These are phyloP conservation scores for Epiblema foenella DNA, from an alignment of 2,888 invertebrate species.

Conservation along the genomic window DNA sequence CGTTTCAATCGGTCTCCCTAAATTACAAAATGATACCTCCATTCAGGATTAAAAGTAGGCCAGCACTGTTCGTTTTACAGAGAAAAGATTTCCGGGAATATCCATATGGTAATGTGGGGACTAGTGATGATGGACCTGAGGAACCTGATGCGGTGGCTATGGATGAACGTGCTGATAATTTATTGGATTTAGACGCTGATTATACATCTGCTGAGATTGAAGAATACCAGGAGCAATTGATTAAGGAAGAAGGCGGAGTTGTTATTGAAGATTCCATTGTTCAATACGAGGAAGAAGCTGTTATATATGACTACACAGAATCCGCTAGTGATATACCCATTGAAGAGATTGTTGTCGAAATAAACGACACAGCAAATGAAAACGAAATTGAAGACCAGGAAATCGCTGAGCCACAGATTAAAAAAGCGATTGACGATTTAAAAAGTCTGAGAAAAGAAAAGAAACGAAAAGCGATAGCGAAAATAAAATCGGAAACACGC, in stretches of 20 bases:
- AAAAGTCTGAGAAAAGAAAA: conserved; percentile 68
- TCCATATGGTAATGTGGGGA: conserved; percentile 60
- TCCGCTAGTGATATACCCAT: conserved; percentile 44
- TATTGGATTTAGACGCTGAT: conserved; percentile 24
- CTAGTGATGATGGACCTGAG: conserved; percentile 43
- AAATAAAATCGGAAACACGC: conserved; percentile 79
- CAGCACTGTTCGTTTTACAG: conserved; percentile 91
- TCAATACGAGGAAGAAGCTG: conserved; percentile 5
- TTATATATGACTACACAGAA: conserved; percentile 41
- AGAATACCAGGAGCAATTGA: conserved; percentile 47
- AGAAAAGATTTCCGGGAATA: conserved; percentile 85
- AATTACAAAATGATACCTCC: conserved; percentile 92
- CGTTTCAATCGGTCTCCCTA: conserved; percentile 92
- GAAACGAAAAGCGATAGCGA: conserved; percentile 75
- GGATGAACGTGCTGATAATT: conserved; percentile 21
- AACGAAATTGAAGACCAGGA: conserved; percentile 50
- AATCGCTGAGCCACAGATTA: conserved; percentile 55
- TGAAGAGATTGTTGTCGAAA: conserved; percentile 37
- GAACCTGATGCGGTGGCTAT: conserved; percentile 8
- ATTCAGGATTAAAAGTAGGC: conserved; percentile 92
- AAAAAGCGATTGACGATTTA: conserved; percentile 66
- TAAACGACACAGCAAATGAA: conserved; percentile 21
- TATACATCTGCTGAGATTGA: conserved; percentile 38
- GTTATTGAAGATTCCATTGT: conserved; percentile 42
- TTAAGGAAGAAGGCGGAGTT: conserved; percentile 47